Conservation (phyloP, 1,140 invertebrate genomes). For the Nasonia vitripennis region DNA sequence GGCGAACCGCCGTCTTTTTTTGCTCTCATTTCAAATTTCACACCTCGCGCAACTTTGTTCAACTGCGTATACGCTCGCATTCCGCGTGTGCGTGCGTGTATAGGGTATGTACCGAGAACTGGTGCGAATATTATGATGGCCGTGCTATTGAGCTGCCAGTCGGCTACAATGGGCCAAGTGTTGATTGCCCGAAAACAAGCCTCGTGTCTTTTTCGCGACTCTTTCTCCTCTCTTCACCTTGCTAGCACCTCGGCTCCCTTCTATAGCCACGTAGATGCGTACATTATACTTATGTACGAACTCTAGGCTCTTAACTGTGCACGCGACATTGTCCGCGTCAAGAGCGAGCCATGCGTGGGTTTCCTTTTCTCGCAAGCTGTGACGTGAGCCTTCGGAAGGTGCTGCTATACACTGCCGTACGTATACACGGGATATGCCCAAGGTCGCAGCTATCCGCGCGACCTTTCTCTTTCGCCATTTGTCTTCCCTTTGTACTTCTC, state of each 20-base stretch:
- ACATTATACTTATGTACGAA: not conserved
- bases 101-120: not conserved
- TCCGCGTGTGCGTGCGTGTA: not conserved
- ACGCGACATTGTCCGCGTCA: slow-evolving; percentile 10
- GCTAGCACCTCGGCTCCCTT: not conserved
- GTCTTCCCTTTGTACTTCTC: not conserved
- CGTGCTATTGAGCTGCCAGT: slow-evolving; percentile 47
- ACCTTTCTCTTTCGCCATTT: not conserved
- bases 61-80: slow-evolving; percentile 67
- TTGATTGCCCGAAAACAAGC: slow-evolving; percentile 43
- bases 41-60: slow-evolving; percentile 63
- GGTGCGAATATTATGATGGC: slow-evolving; percentile 51
- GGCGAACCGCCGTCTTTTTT: not conserved
- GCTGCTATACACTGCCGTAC: not conserved
- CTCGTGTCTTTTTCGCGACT: slow-evolving; percentile 4
- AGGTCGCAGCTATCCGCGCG: not conserved
- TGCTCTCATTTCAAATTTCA: slow-evolving; percentile 45
- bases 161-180: slow-evolving; percentile 29
- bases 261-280: not conserved
- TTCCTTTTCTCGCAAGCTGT: not conserved
- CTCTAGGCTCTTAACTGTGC: not conserved
- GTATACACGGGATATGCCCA: not conserved
- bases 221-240: not conserved
- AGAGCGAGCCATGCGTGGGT: not conserved
- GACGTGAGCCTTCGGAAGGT: not conserved